Evolutionary conservation across 2,888 invertebrate species (phyloP), one percentile per base, ranked within the genome.

Genomic region (Limnephilus lunatus): DNA sequence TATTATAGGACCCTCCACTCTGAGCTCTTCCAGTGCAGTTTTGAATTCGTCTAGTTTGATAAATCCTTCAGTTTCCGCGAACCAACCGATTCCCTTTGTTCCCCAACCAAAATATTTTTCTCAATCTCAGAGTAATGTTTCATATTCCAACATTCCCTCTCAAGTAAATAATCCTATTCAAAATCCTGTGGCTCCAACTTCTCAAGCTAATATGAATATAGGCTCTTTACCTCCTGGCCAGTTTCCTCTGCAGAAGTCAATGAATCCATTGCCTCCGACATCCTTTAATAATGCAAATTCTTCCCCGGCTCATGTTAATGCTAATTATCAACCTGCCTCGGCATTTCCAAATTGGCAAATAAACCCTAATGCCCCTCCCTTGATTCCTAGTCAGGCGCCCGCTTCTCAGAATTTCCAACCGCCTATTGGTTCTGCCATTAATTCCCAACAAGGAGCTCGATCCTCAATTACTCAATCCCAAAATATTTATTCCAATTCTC

Each of bases 281-380:
- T 80, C 39, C 81, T 19, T 94, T 94, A 80, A 95, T 94, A 85
- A 85, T 68, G 93, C 94, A 94, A 92, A 91, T 91, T 30, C 83
- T 44, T 91, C 92, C 87, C 39, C 90, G 35, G 68, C 81, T 35
- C 88, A 80, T 80, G 19, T 81, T 12, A 89, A 81, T 35, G 31
- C 88, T 19, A 89, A 80, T n/a, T 89, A 35, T 32, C 91, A 53
- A n/a, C 89, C 30, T 25, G 35, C 89, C 68, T 53, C 91, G 25
- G 31, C 48, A 80, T 93, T 94, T 89, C 94, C 95, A 91, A 94
- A 93, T 85, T 90, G 91, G 92, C 96, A 95, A 94, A 95, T 96
- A 35, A 96, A 96, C 94, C 95, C 95, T 93, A 96, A 95, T 95
- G 94, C 95, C 93, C 95, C 96, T 93, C 95, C 96, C 93, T 95